phyloP scores from a whole-genome alignment of 2,113 vertebrate genomes.

The Natator depressus region DNA sequence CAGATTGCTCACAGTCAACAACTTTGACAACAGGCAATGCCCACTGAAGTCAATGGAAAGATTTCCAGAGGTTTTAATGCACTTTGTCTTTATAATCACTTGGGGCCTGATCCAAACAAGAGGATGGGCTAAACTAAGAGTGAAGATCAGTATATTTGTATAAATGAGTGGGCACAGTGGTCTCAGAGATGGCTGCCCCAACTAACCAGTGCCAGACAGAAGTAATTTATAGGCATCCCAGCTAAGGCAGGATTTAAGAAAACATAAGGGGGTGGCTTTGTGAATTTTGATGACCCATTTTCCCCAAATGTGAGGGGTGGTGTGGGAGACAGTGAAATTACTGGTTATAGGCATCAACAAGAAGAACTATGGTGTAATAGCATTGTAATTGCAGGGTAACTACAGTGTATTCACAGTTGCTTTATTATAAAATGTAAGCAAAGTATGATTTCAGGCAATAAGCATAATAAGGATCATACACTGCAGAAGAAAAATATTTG shows the following conservation, averaged over 20 bases:
- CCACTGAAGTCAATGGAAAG: not conserved
- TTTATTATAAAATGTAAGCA: not conserved
- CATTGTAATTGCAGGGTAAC: accelerated
- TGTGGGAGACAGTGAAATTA: not conserved
- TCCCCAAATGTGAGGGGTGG: not conserved
- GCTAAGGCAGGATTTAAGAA: accelerated
- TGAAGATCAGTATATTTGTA: not conserved
- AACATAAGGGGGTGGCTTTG: not conserved
- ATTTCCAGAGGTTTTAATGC: not conserved
- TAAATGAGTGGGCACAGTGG: not conserved
- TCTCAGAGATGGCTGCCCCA: not conserved
- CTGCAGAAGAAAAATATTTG: not conserved
- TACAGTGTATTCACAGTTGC: accelerated
- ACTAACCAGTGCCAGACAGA: not conserved
- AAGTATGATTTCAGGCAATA: accelerated
- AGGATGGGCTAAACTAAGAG: not conserved
- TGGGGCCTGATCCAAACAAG: not conserved
- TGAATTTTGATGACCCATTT: not conserved
- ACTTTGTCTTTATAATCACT: not conserved
- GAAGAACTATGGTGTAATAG: not conserved
- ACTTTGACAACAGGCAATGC: conserved; percentile 8
- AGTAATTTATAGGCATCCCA: accelerated
- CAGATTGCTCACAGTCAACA: not conserved
- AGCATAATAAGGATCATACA: not conserved
- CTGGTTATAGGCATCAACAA: not conserved